These are phyloP conservation scores for Microctonus aethiopoides DNA, from an alignment of 2,888 invertebrate genomes.

Conservation along the genomic window DNA sequence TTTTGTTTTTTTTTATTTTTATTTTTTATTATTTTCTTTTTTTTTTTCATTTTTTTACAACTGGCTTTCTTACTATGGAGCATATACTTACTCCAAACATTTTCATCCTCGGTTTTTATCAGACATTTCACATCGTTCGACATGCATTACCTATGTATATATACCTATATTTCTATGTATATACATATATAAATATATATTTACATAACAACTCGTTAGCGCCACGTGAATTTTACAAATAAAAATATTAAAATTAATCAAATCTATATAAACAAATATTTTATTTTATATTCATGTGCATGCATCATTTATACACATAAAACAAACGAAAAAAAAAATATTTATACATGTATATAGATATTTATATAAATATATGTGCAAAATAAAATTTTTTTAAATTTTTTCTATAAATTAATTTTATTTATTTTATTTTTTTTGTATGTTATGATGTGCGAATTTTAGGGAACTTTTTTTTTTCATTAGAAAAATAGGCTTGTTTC, in stretches of 20 bases:
- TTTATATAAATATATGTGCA: no score
- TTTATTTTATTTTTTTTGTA: no score
- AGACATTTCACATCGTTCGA: slow-evolving; percentile 12
- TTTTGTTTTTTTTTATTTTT: no score
- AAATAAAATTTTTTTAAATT: no score
- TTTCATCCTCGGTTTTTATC: slow-evolving; percentile 24
- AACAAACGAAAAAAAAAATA: no score
- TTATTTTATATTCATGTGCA: not conserved
- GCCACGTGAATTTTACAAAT: not conserved
- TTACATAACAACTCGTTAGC: not conserved
- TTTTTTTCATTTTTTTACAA: slow-evolving; percentile 12
- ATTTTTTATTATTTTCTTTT: not conserved
- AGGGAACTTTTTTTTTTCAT: no score
- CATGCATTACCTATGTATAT: slow-evolving; percentile 9
- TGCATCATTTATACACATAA: no score
- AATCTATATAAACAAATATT: not conserved
- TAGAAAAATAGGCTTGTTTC: no score
- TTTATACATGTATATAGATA: no score
- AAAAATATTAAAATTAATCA: not conserved
- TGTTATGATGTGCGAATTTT: no score
- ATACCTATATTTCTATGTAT: no score
- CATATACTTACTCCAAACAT: slow-evolving; percentile 18
- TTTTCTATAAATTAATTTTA: no score
- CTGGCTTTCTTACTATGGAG: slow-evolving; percentile 29
- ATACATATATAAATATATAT: not conserved